Conservation (phyloP, 2,113 vertebrate genomes). For the Bos indicus region DNA sequence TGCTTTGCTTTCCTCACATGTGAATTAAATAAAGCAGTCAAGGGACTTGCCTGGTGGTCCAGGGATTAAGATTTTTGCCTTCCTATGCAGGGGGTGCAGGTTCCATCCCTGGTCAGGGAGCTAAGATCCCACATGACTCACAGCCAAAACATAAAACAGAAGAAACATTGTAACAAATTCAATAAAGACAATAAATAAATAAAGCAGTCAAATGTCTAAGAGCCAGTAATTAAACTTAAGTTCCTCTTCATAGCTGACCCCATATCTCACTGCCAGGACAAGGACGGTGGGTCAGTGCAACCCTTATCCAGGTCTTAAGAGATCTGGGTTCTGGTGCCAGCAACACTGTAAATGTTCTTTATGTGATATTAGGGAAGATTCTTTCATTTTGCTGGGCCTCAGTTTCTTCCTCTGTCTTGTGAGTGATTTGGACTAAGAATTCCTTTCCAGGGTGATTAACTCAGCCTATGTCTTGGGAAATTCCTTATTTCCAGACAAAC, state of each 20-base stretch:
- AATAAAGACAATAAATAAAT: not conserved
- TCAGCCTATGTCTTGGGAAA: not conserved
- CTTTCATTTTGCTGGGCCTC: not conserved
- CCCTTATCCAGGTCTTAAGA: not conserved
- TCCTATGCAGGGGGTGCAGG: not conserved
- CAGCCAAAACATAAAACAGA: not conserved
- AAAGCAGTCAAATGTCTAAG: not conserved
- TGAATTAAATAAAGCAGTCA: slow-evolving; percentile 21
- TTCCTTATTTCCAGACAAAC: not conserved
- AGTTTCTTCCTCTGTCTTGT: not conserved
- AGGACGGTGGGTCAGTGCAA: not conserved
- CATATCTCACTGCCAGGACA: not conserved
- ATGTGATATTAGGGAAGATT: not conserved
- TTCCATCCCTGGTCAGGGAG: not conserved
- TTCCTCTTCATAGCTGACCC: not conserved
- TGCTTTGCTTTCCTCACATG: not conserved
- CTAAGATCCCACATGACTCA: not conserved
- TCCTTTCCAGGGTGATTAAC: not conserved
- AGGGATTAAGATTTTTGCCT: not conserved
- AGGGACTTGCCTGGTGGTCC: not conserved
- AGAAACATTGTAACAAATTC: not conserved
- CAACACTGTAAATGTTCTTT: not conserved
- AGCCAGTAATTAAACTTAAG: not conserved
- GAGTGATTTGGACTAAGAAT: not conserved
- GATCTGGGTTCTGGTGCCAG: not conserved